Conservation (phyloP, 2,888 invertebrate species). For the Lamellibrachia satsuma region DNA sequence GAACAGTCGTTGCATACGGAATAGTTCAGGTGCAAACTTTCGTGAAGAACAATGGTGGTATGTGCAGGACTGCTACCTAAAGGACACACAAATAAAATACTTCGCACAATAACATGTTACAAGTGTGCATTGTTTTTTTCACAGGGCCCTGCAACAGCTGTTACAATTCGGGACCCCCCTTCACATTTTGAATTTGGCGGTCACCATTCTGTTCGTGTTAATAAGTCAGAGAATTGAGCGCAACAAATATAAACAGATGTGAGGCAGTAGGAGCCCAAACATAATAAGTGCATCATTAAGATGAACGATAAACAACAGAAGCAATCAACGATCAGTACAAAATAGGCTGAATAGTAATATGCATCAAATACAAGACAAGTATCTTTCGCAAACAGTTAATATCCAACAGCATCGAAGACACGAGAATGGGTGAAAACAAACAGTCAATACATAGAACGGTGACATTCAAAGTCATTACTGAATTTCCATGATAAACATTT, state of each 20-base stretch:
- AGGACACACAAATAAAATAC: background rate
- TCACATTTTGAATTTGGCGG: background rate
- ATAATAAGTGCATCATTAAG: conserved; percentile 6
- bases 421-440: background rate
- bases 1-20: background rate
- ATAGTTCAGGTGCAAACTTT: background rate
- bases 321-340: background rate
- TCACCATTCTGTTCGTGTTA: background rate
- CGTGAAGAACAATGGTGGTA: background rate
- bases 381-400: background rate
- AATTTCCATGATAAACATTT: conserved; percentile 5
- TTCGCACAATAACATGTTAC: background rate
- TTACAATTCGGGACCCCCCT: background rate
- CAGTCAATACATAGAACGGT: conserved; percentile 2
- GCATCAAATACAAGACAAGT: conserved; percentile 6
- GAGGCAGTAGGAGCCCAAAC: conserved; percentile 17
- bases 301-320: background rate
- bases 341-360: conserved; percentile 3
- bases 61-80: background rate
- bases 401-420: conserved; percentile 6
- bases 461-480: conserved; percentile 13
- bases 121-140: background rate
- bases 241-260: background rate
- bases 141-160: background rate
- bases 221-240: background rate